Base-by-base conservation (phyloP, 2,888 invertebrate genomes). In the Dicyrtoma fusca region DNA sequence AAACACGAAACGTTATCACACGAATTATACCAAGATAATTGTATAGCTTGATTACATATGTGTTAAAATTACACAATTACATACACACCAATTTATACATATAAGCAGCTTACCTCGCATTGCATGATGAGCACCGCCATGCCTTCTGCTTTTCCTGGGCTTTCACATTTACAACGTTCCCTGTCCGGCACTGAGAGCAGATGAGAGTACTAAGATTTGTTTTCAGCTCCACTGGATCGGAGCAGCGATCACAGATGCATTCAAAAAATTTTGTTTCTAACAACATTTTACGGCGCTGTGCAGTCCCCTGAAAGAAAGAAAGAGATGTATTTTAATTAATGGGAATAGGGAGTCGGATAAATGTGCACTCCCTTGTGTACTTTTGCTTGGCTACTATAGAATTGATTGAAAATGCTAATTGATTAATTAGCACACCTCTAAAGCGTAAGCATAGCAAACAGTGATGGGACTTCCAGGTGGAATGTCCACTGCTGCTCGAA, bases 401-500 rank as follows among this genome's bases (percentile, higher is more conserved):
- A n/a, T n/a, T n/a, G n/a, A n/a, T n/a, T n/a, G n/a, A n/a, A n/a
- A n/a, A n/a, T n/a, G n/a, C n/a, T n/a, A n/a, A n/a, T n/a, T n/a
- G n/a, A n/a, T n/a, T n/a, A 49, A 49, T 65, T n/a, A n/a, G n/a
- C n/a, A n/a, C n/a, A 74, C 78, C 75, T 79, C 75, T 3, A 79
- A 61, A 2, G 75, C 65, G 69, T 72, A 78, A 1, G 78, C 78
- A 53, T 79, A 79, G 44, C 73, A 78, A 25, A 79, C 74, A 14
- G 74, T 74, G 5, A 79, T 51, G 5, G 78, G 73, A 42, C 70
- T 53, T 44, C 76, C 76, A 13, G 74, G 55, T 13, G 76, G 75
- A 53, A 79, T 66, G 71, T 79, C 78, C 5, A 77, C 70, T n/a
- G 78, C 77, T n/a, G 79, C 77, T 23, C 77, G 55, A 4, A 79